A percentile compares a stretch with the other conserved stretches of the same genome.
These are phyloP conservation scores for Mamestra brassicae DNA, from an alignment of 2,888 invertebrate species.

Conservation along the genomic window DNA sequence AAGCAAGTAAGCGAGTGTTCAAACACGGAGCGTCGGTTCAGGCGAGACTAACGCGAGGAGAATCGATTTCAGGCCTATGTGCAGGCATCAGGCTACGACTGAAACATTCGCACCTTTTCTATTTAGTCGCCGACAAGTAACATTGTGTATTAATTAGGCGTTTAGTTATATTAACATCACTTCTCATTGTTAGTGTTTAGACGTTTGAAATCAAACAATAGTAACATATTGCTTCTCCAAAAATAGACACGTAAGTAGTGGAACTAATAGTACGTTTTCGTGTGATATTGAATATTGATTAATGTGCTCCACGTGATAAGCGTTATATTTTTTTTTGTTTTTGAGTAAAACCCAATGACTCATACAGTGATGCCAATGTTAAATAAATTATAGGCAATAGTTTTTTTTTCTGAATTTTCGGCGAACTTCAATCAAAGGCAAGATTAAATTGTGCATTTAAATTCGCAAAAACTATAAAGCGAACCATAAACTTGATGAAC, in stretches of 20 bases:
- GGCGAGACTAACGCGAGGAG: constrained; percentile 72
- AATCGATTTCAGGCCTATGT: constrained; percentile 75
- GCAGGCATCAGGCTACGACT: constrained; percentile 56
- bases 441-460: constrained; percentile 48
- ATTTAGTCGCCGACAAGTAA: constrained; percentile 44
- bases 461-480: constrained; percentile 57
- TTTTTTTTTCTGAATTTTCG: constrained; percentile 27
- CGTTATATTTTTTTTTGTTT: neutral
- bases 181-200: neutral
- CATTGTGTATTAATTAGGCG: constrained; percentile 58
- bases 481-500: constrained; percentile 61
- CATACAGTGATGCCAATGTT: constrained; percentile 17
- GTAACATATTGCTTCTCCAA: constrained; percentile 10
- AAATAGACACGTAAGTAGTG: constrained; percentile 20
- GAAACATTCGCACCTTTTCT: constrained; percentile 64
- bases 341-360: constrained; percentile 23
- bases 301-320: neutral
- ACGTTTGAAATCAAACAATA: neutral
- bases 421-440: constrained; percentile 43
- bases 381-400: constrained; percentile 47
- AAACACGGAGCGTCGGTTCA: constrained; percentile 65
- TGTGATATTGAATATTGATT: constrained; percentile 10
- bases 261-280: constrained; percentile 1
- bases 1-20: constrained; percentile 62
- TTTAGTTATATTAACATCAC: constrained; percentile 37